These are phyloP conservation scores for Stictocephala bisonia DNA, from an alignment of 2,888 invertebrate genomes.

Conservation along the genomic window DNA sequence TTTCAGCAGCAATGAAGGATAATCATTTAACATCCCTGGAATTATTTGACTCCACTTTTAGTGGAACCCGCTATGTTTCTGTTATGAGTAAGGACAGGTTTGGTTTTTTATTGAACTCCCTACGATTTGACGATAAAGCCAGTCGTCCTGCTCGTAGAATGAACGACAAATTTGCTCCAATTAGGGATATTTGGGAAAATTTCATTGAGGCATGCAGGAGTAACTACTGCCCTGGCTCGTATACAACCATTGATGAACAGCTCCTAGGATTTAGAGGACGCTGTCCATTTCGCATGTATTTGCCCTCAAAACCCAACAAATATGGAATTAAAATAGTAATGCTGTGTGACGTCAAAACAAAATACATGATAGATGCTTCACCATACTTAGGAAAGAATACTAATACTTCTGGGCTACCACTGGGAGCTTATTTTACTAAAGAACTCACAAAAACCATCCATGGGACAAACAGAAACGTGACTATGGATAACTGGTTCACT, in stretches of 20 bases:
- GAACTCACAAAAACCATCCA: constrained; percentile 1
- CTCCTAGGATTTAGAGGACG: constrained; percentile 54
- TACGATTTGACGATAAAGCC: constrained; percentile 26
- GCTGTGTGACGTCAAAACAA: constrained; percentile 27
- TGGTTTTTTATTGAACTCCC: constrained; percentile 22
- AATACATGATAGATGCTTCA: constrained; percentile 30
- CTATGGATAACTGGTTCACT: constrained; percentile 38
- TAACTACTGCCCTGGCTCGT: constrained; percentile 50
- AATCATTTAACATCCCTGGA: constrained; percentile 11
- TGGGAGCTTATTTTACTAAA: constrained; percentile 1
- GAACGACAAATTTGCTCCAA: constrained; percentile 26
- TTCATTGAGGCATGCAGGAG: background rate
- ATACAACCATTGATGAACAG: constrained; percentile 56
- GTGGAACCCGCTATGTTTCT: background rate
- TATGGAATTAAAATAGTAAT: constrained; percentile 55
- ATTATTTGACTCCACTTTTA: background rate
- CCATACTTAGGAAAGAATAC: constrained; percentile 41
- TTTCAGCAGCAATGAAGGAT: constrained; percentile 26
- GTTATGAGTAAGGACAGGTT: background rate
- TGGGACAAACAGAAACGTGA: constrained; percentile 22
- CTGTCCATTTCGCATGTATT: constrained; percentile 54
- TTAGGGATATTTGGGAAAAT: constrained; percentile 12
- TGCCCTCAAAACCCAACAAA: constrained; percentile 54
- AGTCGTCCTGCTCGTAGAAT: background rate
- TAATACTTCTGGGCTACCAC: background rate